Evolutionary conservation across 2,888 invertebrate species (phyloP), one percentile per base, ranked within the genome.

Genomic region (Callosobruchus maculatus): DNA sequence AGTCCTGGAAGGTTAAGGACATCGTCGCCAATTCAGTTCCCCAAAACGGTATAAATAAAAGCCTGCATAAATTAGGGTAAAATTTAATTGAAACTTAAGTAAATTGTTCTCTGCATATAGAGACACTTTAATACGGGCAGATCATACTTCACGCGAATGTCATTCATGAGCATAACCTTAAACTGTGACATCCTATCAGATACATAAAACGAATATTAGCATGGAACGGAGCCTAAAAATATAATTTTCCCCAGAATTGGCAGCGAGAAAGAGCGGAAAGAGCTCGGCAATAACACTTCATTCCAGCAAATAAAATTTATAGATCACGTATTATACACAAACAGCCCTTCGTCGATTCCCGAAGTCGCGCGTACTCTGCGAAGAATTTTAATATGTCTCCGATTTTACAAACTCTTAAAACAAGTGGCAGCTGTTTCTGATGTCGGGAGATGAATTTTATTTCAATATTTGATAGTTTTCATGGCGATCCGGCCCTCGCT

Each of bases 401-500:
- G 85, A 86, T 86, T 87, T 87, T 85, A 85, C 86, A 87, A 87
- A 87, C 85, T 87, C 86, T 87, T 87, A 87, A 87, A 87, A 86
- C 86, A 87, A 87, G 87, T 85, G 86, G 84, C 87, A 87, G 86
- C 86, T 88, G 88, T 84, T 86, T 85, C 83, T 87, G 88, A 88
- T 88, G 87, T 86, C 82, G 79, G 82, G 85, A 87, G 88, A 88
- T 88, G 88, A 88, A 88, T 88, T 87, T 87, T 87, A 88, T 88
- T 88, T 88, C 88, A 87, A 87, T 88, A 87, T 88, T 87, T 88
- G 87, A 88, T 87, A 87, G 87, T 87, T 87, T 87, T 83, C 85
- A 84, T 84, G 84, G 84, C 82, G 82, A 80, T 80, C 83, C 82
- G 82, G 82, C 81, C 81, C 81, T 77, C 80, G 21, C 67, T 49